A percentile compares a stretch with the other conserved stretches of the same genome.
phyloP scores from a whole-genome alignment of 2,797 vertebrate species.

The Kryptolebias ocellatus region DNA sequence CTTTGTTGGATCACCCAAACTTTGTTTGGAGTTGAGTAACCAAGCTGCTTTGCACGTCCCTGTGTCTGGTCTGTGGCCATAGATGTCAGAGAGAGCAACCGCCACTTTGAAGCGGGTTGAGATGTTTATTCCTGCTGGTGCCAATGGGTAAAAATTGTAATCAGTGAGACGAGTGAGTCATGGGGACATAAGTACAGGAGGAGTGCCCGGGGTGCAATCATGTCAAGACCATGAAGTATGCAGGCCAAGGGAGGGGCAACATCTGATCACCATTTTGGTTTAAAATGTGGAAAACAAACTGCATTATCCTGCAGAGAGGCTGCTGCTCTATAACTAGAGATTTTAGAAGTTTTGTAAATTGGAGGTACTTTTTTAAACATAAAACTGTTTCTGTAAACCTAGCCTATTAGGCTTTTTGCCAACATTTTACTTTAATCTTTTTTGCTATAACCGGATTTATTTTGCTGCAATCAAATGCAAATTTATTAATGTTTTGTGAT shows the following conservation, averaged over 20 bases:
- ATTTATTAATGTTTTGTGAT: no score
- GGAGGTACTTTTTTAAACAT: not conserved
- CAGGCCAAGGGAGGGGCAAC: slow-evolving; percentile 49
- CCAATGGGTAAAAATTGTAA: slow-evolving; percentile 50
- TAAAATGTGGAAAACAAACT: slow-evolving; percentile 57
- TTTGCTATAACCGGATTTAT: no score
- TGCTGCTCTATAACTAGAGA: slow-evolving; percentile 38
- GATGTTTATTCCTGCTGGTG: slow-evolving; percentile 51
- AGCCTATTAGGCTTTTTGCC: no score
- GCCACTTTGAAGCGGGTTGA: slow-evolving; percentile 64
- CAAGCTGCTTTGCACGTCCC: slow-evolving; percentile 33
- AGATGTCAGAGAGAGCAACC: slow-evolving; percentile 42
- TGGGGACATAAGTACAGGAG: slow-evolving; percentile 50
- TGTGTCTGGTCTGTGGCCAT: slow-evolving; percentile 46
- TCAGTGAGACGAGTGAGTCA: slow-evolving; percentile 51
- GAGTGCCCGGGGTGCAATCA: slow-evolving; percentile 59
- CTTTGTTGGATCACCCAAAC: slow-evolving; percentile 40
- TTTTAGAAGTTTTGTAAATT: slow-evolving; percentile 26
- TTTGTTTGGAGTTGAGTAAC: slow-evolving; percentile 50
- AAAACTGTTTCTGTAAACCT: no score
- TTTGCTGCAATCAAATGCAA: no score
- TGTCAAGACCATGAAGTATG: slow-evolving; percentile 27
- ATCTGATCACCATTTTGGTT: slow-evolving; percentile 67
- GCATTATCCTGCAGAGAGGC: slow-evolving; percentile 42
- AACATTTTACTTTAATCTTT: no score